These are phyloP conservation scores for Hyla sarda DNA, from an alignment of 2,113 vertebrate genomes.

Conservation along the genomic window DNA sequence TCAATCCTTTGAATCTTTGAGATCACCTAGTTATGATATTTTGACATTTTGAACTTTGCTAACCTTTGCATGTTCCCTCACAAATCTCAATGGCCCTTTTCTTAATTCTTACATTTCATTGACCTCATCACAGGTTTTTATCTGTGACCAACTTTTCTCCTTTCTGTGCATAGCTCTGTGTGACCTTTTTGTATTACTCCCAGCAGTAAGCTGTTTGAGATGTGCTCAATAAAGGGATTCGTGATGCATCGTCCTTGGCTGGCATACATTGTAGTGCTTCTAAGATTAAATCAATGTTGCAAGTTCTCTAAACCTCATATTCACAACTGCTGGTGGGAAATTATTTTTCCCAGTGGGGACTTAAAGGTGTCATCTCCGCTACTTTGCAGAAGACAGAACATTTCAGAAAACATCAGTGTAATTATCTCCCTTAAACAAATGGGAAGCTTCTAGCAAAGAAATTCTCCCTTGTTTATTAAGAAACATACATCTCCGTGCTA, in stretches of 20 bases:
- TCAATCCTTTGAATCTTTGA: too few species aligned
- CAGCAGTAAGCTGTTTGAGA: conserved; percentile 22
- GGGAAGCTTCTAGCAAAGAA: neutral
- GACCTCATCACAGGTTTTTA: conserved; percentile 1
- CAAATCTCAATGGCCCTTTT: neutral
- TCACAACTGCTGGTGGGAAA: conserved; percentile 11
- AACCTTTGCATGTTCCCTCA: neutral
- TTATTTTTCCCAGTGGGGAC: conserved; percentile 31
- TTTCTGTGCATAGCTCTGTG: neutral
- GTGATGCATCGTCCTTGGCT: conserved; percentile 17
- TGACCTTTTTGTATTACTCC: conserved; percentile 15
- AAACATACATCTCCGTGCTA: neutral
- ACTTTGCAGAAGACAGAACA: conserved; percentile 30
- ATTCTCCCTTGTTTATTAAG: conserved; percentile 25
- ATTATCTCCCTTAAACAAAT: conserved; percentile 41
- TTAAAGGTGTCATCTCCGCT: conserved; percentile 14
- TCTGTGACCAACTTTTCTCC: neutral
- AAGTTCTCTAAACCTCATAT: conserved; percentile 21
- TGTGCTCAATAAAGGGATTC: conserved; percentile 1
- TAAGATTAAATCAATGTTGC: conserved; percentile 30
- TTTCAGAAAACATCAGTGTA: conserved; percentile 28
- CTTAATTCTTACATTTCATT: neutral
- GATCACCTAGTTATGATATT: neutral
- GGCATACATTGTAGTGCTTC: neutral
- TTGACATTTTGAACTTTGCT: too few species aligned